These are phyloP conservation scores for Drosophila meridionalis DNA, from an alignment of 2,888 invertebrate species.

Conservation along the genomic window DNA sequence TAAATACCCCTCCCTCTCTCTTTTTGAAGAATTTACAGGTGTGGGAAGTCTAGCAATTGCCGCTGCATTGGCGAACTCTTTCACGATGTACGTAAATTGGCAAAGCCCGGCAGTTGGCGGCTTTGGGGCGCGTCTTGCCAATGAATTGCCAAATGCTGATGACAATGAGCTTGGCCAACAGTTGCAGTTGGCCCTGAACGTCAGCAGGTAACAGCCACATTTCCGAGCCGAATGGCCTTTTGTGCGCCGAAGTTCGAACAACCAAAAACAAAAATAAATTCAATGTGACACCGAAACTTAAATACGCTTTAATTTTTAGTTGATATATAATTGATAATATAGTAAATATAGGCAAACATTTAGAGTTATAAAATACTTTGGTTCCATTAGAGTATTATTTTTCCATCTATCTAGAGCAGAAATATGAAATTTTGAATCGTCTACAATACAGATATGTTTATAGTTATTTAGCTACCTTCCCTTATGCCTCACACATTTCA, in stretches of 20 bases:
- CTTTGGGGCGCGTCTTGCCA: slow-evolving; percentile 34
- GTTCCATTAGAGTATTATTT: not conserved
- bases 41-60: slow-evolving; percentile 19
- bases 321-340: too few relatives aligned
- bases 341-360: too few relatives aligned
- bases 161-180: slow-evolving; percentile 51
- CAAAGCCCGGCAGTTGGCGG: slow-evolving; percentile 16
- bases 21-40: slow-evolving; percentile 12
- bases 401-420: not conserved
- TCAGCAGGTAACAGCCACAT: slow-evolving; percentile 35
- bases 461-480: not conserved
- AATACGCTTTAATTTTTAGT: not conserved
- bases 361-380: not conserved
- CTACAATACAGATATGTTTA: not conserved
- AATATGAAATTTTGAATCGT: not conserved
- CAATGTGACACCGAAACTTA: not conserved
- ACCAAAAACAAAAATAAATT: slow-evolving; percentile 1
- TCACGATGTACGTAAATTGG: slow-evolving; percentile 42
- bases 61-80: slow-evolving; percentile 10
- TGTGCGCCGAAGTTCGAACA: slow-evolving; percentile 49
- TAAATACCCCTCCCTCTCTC: not conserved
- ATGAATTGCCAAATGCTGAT: slow-evolving; percentile 44
- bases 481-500: not conserved
- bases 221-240: slow-evolving; percentile 57
- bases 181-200: slow-evolving; percentile 49